Evolutionary conservation across 2,888 invertebrate genomes (phyloP), one percentile per base, ranked within the genome.

Genomic region (Cryptocephalus moraei): DNA sequence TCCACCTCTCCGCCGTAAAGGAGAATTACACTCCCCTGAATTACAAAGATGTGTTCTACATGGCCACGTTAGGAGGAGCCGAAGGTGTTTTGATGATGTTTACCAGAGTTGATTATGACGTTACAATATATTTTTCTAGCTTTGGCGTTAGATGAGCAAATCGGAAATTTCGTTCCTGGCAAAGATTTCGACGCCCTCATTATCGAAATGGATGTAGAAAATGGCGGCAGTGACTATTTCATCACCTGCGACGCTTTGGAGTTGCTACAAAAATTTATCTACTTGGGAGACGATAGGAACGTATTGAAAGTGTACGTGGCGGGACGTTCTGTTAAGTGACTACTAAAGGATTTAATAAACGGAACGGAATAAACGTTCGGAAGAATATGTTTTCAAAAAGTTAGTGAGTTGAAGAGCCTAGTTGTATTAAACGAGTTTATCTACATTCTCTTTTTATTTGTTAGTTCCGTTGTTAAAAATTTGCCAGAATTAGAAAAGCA

Each of bases 131-230:
- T n/a, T 33, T 13, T 71, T 74, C 45, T 75, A 86, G 92, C 88
- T 22, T 72, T 93, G 38, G 76, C 79, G 2, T 63, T 92, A 53
- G 82, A 82, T n/a, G 67, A 82, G 39, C 73, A 78, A 60, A 80
- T 87, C 43, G 93, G 93, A 11, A 91, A 83, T 70, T 89, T 94
- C 59, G 73, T 76, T 55, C 67, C 79, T 6, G 90, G 88, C 13
- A 92, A 93, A 67, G 81, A 88, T 47, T 91, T 94, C 60, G 94
- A 94, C 73, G 92, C 91, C 0, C 70, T 94, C 0, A 59, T 91
- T 1, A 72, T 93, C 32, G 84, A 91, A 60, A 73, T 83, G n/a
- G 74, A 75, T 56, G 62, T 70, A 10, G 48, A 66, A 10, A 64
- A 67, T 9, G 73, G 78, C 8, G 46, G 52, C 9, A 67, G 78